Evolutionary conservation across 2,888 invertebrate species (phyloP).

Genomic region (Dermolepida albohirtum): DNA sequence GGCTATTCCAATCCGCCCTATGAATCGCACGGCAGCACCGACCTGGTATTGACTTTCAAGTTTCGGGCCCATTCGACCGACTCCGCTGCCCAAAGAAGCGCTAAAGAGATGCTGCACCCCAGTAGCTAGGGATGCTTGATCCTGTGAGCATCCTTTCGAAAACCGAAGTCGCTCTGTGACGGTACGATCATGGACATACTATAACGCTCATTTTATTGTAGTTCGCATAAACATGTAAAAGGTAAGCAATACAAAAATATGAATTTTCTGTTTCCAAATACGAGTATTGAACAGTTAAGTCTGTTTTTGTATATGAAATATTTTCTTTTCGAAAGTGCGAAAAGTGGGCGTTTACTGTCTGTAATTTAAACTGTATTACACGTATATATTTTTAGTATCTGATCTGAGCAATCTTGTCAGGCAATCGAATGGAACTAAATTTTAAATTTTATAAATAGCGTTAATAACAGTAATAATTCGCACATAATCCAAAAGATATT

Average conservation of each 20-base stretch:
- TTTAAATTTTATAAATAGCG: no score
- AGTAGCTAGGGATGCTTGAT: conserved; percentile 60
- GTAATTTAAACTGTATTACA: neutral
- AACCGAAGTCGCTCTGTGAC: conserved; percentile 49
- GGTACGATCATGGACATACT: conserved; percentile 48
- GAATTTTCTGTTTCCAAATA: neutral
- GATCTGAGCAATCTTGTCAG: no score
- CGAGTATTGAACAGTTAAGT: no score
- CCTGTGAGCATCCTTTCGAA: conserved; percentile 49
- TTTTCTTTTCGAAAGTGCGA: neutral
- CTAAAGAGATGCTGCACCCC: conserved; percentile 62
- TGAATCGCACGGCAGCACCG: conserved; percentile 54
- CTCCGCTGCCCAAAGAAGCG: conserved; percentile 57
- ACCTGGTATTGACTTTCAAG: conserved; percentile 61
- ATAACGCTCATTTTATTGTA: conserved; percentile 39
- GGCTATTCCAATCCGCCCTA: conserved; percentile 53
- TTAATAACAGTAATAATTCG: no score
- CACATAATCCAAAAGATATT: no score
- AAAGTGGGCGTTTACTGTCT: conserved; percentile 39
- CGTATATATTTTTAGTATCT: no score
- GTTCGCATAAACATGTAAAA: conserved; percentile 54
- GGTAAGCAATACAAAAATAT: conserved; percentile 49
- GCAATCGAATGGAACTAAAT: no score
- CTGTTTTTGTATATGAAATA: no score
- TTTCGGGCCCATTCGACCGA: conserved; percentile 58